These are phyloP conservation scores for Archaeoteleia sp. DNA, from an alignment of 2,888 invertebrate genomes.

Conservation along the genomic window DNA sequence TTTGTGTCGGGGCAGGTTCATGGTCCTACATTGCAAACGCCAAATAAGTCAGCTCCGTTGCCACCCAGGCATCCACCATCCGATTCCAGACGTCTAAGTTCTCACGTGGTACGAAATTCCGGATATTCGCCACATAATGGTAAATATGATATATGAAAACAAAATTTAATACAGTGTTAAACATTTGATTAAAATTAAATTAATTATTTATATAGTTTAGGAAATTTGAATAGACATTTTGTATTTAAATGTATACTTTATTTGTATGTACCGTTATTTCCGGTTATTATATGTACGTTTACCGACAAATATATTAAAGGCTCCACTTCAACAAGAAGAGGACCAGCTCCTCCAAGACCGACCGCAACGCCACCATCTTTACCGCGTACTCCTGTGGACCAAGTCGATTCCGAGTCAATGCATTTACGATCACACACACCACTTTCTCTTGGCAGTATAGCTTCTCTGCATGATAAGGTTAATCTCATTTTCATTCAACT, in stretches of 20 bases:
- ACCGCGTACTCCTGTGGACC: slow-evolving; percentile 78
- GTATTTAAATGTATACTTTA: too few relatives aligned
- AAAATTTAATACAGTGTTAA: too few relatives aligned
- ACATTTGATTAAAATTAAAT: too few relatives aligned
- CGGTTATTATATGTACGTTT: background rate
- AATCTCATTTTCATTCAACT: slow-evolving; percentile 61
- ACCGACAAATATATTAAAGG: slow-evolving; percentile 60
- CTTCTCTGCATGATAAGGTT: slow-evolving; percentile 86
- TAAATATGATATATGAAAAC: slow-evolving; percentile 50
- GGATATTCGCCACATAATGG: slow-evolving; percentile 74
- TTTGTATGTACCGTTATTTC: too few relatives aligned
- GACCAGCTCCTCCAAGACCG: slow-evolving; percentile 78
- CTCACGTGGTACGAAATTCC: slow-evolving; percentile 72
- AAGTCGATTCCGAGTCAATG: slow-evolving; percentile 72
- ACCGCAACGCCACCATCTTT: slow-evolving; percentile 79
- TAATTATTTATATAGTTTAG: too few relatives aligned
- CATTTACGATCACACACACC: slow-evolving; percentile 79
- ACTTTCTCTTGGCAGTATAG: slow-evolving; percentile 85
- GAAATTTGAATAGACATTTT: too few relatives aligned
- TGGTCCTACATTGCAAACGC: slow-evolving; percentile 70
- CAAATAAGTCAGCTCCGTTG: slow-evolving; percentile 78
- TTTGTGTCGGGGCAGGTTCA: slow-evolving; percentile 67
- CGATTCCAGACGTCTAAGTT: slow-evolving; percentile 73
- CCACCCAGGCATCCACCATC: slow-evolving; percentile 76
- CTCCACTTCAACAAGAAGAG: slow-evolving; percentile 76